phyloP scores from a whole-genome alignment of 2,113 vertebrate genomes.

The Dryoscopus gambensis region DNA sequence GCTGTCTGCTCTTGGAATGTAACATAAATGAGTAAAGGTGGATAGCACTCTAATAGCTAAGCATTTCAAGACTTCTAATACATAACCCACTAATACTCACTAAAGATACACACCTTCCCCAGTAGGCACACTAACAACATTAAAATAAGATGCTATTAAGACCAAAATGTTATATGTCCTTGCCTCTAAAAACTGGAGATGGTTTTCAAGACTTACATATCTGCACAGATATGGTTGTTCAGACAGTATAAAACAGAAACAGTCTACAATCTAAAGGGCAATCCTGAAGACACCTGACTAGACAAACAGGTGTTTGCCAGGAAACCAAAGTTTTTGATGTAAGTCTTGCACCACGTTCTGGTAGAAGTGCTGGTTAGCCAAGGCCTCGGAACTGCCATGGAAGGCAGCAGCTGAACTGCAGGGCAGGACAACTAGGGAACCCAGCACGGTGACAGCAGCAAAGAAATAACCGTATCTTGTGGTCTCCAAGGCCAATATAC shows the following conservation, averaged over 20 bases:
- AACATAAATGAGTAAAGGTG: neutral
- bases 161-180: neutral
- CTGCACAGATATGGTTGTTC: neutral
- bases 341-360: fast-evolving
- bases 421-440: neutral
- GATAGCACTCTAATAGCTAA: neutral
- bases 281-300: neutral
- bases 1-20: neutral
- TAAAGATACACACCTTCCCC: neutral
- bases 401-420: neutral
- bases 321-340: neutral
- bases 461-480: neutral
- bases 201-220: neutral
- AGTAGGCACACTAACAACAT: neutral
- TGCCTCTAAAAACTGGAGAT: neutral
- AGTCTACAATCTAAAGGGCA: neutral
- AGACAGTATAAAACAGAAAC: neutral
- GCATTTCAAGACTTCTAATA: neutral
- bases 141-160: neutral
- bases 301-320: neutral
- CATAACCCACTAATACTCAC: neutral
- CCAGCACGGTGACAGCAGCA: neutral
- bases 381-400: neutral
- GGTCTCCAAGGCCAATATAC: neutral
- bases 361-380: fast-evolving